Evolutionary conservation across 2,113 vertebrate species (phyloP), one percentile per base, ranked within the genome.

Genomic region (Panthera uncia): DNA sequence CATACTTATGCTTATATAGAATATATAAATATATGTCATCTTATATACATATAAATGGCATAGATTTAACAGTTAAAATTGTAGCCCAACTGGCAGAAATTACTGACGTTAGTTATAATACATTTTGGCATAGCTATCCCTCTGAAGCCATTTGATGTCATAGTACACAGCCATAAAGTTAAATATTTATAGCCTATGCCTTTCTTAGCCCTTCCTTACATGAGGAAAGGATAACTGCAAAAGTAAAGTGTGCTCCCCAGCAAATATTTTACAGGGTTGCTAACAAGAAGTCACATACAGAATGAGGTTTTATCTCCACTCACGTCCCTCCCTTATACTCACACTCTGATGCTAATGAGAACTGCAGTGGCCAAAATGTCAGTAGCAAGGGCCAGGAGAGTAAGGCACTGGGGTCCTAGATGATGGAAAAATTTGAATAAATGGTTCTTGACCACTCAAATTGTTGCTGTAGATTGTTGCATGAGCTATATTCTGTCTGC

Each of bases 121-220:
- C 36, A 66, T 80, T 92, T 92, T 92, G 33, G 27, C 36, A 78
- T 36, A 86, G 57, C 38, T 61, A 63, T 71, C 25, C 29, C 90
- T 87, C 90, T 92, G 79, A 97, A 96, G 68, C 38, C 78, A 68
- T 84, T 94, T 73, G 45, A 81, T 94, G 27, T 90, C 45, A 41
- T 29, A 90, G 52, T 41, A 66, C 27, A 85, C 33, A 95, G 50
- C 31, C 63, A 92, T 84, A 71, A 93, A 93, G 29, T 95, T 95
- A 68, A 90, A 7, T 63, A 76, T 91, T 96, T 94, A 90, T 85
- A 84, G 65, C 2, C 65, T 48, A 11, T 82, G n/a, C 33, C 25
- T 57, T 87, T 25, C 25, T 92, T 92, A 89, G 41, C 15, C 89
- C 16, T 85, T 88, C 48, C 31, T 38, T 74, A 69, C 87, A 38